Evolutionary conservation across 2,797 vertebrate genomes (phyloP).

Genomic region (Acipenser oxyrinchus): DNA sequence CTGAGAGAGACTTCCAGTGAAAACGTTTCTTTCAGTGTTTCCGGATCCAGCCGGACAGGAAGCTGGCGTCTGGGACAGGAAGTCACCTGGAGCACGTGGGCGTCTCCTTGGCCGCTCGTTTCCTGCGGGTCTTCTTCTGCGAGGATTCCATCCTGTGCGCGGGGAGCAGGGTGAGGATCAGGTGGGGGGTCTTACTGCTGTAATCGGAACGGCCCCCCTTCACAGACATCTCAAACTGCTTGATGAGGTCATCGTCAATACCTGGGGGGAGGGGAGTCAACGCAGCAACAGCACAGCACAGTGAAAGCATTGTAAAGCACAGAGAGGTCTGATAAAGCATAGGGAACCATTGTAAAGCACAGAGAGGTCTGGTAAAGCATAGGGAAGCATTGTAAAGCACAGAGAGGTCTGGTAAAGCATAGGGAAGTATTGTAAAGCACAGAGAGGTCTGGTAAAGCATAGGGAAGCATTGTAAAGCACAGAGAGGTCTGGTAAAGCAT

Average conservation of each 20-base stretch:
- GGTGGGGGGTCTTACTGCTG: conserved; percentile 69
- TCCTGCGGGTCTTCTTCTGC: conserved; percentile 61
- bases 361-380: background rate
- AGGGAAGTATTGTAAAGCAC: too few species aligned
- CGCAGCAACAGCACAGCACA: background rate
- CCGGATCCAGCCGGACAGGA: too few species aligned
- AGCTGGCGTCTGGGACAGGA: background rate
- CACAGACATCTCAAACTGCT: conserved; percentile 46
- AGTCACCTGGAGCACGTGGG: conserved; percentile 61
- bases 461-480: too few species aligned
- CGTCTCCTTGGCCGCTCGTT: conserved; percentile 58
- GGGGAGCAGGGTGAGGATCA: conserved; percentile 71
- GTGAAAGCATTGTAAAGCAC: background rate
- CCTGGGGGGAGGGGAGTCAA: conserved; percentile 34
- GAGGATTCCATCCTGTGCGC: conserved; percentile 61
- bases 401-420: background rate
- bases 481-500: background rate
- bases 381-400: too few species aligned
- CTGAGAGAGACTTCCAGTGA: too few species aligned
- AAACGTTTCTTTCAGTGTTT: too few species aligned
- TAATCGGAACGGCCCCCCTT: conserved; percentile 62
- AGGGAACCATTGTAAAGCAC: conserved; percentile 20
- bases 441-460: too few species aligned
- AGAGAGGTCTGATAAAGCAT: conserved; percentile 16
- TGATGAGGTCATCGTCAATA: conserved; percentile 59